Percentiles rank a stretch among this genome's conserved stretches.
phyloP scores from a whole-genome alignment of 2,888 invertebrate genomes.

The Acronicta psi region DNA sequence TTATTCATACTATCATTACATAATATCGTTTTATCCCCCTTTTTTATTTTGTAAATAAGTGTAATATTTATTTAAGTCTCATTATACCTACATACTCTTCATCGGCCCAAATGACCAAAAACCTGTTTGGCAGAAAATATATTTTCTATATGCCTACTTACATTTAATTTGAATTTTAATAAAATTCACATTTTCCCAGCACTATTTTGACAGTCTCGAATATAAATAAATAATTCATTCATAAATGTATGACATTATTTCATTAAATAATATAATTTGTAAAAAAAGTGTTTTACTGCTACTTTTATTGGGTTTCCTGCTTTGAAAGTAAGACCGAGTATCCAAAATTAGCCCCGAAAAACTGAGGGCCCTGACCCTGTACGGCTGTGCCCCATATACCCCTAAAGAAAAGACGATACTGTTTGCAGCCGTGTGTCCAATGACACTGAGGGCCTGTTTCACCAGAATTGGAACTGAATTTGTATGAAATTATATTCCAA shows the following conservation, averaged over 20 bases:
- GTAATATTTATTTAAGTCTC: constrained; percentile 44
- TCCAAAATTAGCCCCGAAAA: too few species aligned
- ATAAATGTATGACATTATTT: constrained; percentile 46
- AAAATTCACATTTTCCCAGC: constrained; percentile 11
- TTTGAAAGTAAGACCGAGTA: too few species aligned
- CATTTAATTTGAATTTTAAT: constrained; percentile 20
- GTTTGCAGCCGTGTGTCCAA: too few species aligned
- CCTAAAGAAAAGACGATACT: too few species aligned
- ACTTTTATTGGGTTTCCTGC: too few species aligned
- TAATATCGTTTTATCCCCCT: constrained; percentile 26
- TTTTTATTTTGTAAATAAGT: constrained; percentile 56
- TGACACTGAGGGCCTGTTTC: too few species aligned
- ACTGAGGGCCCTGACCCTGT: too few species aligned
- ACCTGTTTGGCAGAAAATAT: constrained; percentile 7
- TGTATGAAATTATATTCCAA: too few species aligned
- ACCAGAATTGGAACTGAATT: too few species aligned
- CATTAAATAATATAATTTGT: constrained; percentile 50
- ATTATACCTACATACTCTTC: constrained; percentile 22
- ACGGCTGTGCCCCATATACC: too few species aligned
- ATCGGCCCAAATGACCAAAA: constrained; percentile 28
- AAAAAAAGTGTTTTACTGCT: constrained; percentile 15
- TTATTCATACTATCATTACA: constrained; percentile 27
- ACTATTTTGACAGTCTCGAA: constrained; percentile 29
- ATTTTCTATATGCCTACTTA: constrained; percentile 19
- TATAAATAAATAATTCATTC: constrained; percentile 40